These are phyloP conservation scores for Drosophila oshimai DNA, from an alignment of 1,140 invertebrate species.

Conservation along the genomic window DNA sequence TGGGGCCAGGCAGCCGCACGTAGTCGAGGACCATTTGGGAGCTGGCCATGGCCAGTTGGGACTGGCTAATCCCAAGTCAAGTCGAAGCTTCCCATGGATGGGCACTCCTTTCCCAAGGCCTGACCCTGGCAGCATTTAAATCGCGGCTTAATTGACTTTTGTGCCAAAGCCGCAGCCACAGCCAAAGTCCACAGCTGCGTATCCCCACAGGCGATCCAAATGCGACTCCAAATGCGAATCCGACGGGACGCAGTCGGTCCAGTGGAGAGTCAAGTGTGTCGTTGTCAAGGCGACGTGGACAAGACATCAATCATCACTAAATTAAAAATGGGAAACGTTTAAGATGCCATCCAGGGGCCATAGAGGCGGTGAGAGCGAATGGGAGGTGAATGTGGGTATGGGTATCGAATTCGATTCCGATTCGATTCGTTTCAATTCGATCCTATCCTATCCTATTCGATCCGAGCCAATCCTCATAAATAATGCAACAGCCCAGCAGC, in stretches of 20 bases:
- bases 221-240: constrained; percentile 25
- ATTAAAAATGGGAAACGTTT: constrained; percentile 78
- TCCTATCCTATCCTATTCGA: constrained; percentile 4
- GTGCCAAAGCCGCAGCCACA: constrained; percentile 46
- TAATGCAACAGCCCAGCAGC: constrained; percentile 55
- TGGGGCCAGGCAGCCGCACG: constrained; percentile 21
- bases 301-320: constrained; percentile 81
- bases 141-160: constrained; percentile 75
- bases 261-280: constrained; percentile 58
- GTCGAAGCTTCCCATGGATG: constrained; percentile 40
- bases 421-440: constrained; percentile 1
- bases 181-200: constrained; percentile 52
- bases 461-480: constrained; percentile 60
- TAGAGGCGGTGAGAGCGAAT: not conserved
- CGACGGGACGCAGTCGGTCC: not conserved
- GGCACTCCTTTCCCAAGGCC: constrained; percentile 58
- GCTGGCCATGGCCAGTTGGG: constrained; percentile 42
- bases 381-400: constrained; percentile 53
- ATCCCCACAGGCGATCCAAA: constrained; percentile 58
- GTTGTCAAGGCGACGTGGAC: constrained; percentile 72
- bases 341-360: constrained; percentile 58
- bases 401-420: constrained; percentile 12
- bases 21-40: constrained; percentile 34
- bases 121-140: constrained; percentile 77
- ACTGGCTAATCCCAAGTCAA: constrained; percentile 1